These are phyloP conservation scores for Pachyuromys duprasi DNA, from an alignment of 2,797 vertebrate species.

Conservation along the genomic window DNA sequence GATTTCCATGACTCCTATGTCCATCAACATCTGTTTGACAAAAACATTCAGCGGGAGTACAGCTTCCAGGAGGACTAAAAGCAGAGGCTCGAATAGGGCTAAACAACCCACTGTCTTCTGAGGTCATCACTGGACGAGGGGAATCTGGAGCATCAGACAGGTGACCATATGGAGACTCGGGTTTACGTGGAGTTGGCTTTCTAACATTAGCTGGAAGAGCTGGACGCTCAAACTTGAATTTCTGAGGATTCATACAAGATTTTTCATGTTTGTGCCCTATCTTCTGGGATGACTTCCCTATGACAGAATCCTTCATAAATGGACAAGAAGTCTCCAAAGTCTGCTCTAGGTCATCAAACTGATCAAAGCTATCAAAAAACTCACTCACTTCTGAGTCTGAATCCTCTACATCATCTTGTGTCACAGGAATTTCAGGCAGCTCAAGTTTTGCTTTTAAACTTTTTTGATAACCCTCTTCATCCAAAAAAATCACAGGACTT, in stretches of 20 bases:
- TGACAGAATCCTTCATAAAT: conserved; percentile 81
- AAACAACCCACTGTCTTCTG: conserved; percentile 95
- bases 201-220: conserved; percentile 95
- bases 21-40: conserved; percentile 89
- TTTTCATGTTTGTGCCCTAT: conserved; percentile 86
- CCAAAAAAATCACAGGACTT: conserved; percentile 98
- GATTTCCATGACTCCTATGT: conserved; percentile 89
- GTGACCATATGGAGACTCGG: conserved; percentile 93
- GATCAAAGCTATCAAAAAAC: conserved; percentile 99
- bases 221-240: conserved; percentile 95
- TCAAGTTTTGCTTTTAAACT: conserved; percentile 97
- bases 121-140: conserved; percentile 90
- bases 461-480: conserved; percentile 99
- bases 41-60: conserved; percentile 91
- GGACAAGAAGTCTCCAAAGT: conserved; percentile 87
- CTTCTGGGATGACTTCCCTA: conserved; percentile 85
- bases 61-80: conserved; percentile 94
- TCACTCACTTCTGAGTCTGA: conserved; percentile 99
- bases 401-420: conserved; percentile 96
- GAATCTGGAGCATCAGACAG: conserved; percentile 93
- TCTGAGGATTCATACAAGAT: conserved; percentile 95
- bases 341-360: conserved; percentile 95
- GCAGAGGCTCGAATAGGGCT: conserved; percentile 96
- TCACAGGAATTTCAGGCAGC: conserved; percentile 96
- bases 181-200: conserved; percentile 98